phyloP scores from a whole-genome alignment of 2,888 invertebrate species.

The Coelinius sp. region DNA sequence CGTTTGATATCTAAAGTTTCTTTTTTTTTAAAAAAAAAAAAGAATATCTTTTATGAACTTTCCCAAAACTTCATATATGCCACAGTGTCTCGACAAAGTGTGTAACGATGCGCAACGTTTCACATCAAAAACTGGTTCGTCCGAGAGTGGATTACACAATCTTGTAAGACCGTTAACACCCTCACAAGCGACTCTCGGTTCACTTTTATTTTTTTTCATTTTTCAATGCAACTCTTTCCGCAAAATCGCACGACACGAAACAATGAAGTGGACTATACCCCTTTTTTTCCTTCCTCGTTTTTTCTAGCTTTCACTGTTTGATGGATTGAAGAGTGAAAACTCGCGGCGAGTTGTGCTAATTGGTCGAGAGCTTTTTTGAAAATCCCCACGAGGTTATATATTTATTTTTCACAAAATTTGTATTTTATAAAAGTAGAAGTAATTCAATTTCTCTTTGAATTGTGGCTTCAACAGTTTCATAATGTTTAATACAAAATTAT shows the following conservation, averaged over 20 bases:
- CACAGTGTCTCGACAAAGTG: neutral
- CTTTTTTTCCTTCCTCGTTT: neutral
- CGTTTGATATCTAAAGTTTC: neutral
- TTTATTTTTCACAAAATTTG: neutral
- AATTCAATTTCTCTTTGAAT: neutral
- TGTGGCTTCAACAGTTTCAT: neutral
- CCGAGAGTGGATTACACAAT: conserved; percentile 19
- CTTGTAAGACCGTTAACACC: neutral
- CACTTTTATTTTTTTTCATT: conserved; percentile 13
- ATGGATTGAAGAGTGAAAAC: conserved; percentile 2
- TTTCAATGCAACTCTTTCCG: conserved; percentile 12
- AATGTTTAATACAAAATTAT: neutral
- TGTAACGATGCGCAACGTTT: conserved; percentile 25
- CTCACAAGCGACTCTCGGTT: neutral
- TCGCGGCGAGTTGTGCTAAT: neutral
- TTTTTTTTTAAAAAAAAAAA: neutral
- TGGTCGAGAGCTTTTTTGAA: neutral
- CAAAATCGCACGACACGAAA: conserved; percentile 28
- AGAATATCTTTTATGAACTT: neutral
- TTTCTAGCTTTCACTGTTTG: conserved; percentile 31
- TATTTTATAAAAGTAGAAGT: neutral
- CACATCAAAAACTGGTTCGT: conserved; percentile 25
- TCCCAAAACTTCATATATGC: neutral
- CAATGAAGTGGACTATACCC: conserved; percentile 25
- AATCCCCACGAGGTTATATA: neutral